Evolutionary conservation across 2,888 invertebrate species (phyloP), one percentile per base, ranked within the genome.

Genomic region (Psococerastis gibbosa): DNA sequence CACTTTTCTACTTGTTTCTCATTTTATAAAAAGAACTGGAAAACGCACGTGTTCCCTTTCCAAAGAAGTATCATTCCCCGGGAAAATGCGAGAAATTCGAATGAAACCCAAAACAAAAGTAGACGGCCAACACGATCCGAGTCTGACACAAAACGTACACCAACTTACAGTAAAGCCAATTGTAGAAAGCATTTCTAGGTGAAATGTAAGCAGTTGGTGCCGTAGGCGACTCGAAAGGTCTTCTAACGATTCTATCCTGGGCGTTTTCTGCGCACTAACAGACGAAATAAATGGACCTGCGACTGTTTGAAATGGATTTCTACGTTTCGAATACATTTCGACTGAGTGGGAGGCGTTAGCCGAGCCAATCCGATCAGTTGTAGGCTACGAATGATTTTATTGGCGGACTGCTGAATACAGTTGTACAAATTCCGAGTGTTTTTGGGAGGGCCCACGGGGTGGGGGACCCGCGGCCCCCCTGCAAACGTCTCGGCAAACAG

Each of bases 241-340:
- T 27, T 27, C 27, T 27, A 27, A 27, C 27, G 11, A 11, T 27
- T 27, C 27, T 11, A 27, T 27, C 27, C n/a, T 18, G 38, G 38
- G 38, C 38, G 38, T 38, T 38, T 20, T 20, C 38, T 38, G 38
- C 38, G 38, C 38, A 38, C 38, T 20, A 38, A 38, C 38, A 18
- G 38, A 15, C 20, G 38, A 20, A 38, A 38, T 11, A 27, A 27
- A 27, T 11, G 27, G 6, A 9, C 27, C 27, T 9, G 27, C 27
- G 27, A 27, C 27, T 27, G 11, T 27, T n/a, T 27, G 27, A 6
- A 27, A 27, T 27, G 27, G 27, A 27, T 27, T 27, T 27, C 27
- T 27, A 11, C 11, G 11, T 27, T 27, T 27, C 27, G 27, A 27
- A 11, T 27, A 9, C 27, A 27, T 27, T 27, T 27, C 27, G 27